These are phyloP conservation scores for Tragelaphus eurycerus DNA, from an alignment of 2,797 vertebrate genomes.

Conservation along the genomic window DNA sequence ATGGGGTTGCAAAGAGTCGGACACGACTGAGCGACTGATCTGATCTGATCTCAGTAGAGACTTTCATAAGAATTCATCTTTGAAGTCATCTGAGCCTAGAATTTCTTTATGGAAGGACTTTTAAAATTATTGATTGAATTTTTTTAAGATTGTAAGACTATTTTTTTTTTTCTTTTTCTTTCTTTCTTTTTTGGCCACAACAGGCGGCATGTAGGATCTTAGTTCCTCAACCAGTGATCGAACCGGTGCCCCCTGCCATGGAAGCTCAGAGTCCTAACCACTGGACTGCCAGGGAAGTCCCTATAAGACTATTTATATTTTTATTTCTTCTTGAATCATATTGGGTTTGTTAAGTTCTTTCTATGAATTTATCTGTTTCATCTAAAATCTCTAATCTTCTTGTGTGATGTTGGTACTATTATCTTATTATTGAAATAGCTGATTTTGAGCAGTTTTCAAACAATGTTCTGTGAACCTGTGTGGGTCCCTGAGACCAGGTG, in stretches of 20 bases:
- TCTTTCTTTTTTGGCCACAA: not conserved
- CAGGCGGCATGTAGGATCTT: not conserved
- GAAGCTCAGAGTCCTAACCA: not conserved
- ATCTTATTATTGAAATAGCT: not conserved
- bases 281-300: not conserved
- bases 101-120: not conserved
- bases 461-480: not conserved
- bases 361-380: not conserved
- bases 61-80: not conserved
- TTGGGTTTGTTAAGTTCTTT: not conserved
- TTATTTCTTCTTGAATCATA: not conserved
- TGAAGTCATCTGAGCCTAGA: not conserved
- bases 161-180: not conserved
- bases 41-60: not conserved
- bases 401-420: not conserved
- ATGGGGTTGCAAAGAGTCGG: too few species aligned
- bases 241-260: not conserved
- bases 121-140: not conserved
- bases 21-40: too few species aligned
- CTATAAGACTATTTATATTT: not conserved
- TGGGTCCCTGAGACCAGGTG: not conserved
- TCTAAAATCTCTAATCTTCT: not conserved
- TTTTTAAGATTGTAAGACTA: not conserved
- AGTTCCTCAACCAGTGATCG: not conserved
- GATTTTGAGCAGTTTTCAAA: not conserved